Evolutionary conservation across 2,797 vertebrate species (phyloP).

Genomic region (Thripadectes ignobilis): DNA sequence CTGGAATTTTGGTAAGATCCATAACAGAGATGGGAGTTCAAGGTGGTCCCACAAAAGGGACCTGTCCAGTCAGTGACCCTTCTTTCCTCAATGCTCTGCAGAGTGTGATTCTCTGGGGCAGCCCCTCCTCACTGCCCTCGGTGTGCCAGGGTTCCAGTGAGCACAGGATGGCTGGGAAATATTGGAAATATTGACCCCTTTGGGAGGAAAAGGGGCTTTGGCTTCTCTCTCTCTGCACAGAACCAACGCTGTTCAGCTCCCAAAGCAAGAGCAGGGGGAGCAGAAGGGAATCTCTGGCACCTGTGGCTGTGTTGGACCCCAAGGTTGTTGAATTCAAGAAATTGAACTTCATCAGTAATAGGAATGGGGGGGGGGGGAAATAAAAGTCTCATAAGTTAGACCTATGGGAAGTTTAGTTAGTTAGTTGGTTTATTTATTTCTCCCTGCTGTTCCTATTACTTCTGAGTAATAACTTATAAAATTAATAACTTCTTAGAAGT

Average conservation of each 20-base stretch:
- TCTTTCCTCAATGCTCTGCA: background rate
- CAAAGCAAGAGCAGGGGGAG: background rate
- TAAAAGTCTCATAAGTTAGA: background rate
- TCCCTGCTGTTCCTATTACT: background rate
- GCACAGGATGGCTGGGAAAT: background rate
- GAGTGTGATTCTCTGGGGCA: background rate
- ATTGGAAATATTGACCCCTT: background rate
- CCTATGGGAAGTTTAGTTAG: background rate
- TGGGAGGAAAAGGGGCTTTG: background rate
- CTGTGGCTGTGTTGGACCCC: background rate
- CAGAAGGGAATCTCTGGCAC: background rate
- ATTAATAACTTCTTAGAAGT: background rate
- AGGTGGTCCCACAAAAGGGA: background rate
- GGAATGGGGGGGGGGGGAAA: background rate
- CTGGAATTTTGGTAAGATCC: background rate
- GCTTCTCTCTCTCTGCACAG: background rate
- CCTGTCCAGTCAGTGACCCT: background rate
- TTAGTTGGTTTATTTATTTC: background rate
- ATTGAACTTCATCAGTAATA: background rate
- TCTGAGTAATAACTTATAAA: background rate
- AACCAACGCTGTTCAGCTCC: background rate
- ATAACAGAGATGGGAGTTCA: background rate
- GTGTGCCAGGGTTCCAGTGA: rapidly evolving
- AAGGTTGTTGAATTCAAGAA: background rate
- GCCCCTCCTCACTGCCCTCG: background rate